Percentiles rank a stretch among this genome's conserved stretches.
These are phyloP conservation scores for Torymus texanus DNA, from an alignment of 2,888 invertebrate genomes.

Conservation along the genomic window DNA sequence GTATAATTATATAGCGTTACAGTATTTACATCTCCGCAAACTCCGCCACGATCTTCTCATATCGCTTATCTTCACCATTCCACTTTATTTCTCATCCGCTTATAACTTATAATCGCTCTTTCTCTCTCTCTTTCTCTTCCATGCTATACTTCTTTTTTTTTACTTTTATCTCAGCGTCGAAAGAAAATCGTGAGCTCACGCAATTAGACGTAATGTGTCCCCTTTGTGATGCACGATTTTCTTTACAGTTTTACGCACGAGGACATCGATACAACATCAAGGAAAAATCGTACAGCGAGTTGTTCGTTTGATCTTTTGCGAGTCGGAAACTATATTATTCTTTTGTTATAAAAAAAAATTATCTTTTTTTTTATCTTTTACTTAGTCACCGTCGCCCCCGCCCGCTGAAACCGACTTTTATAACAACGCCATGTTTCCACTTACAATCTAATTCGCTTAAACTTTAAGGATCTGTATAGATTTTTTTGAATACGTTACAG, in stretches of 20 bases:
- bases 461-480: slow-evolving; percentile 61
- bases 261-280: slow-evolving; percentile 47
- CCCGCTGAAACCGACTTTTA: slow-evolving; percentile 67
- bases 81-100: slow-evolving; percentile 35
- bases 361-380: slow-evolving; percentile 31
- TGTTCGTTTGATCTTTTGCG: not conserved
- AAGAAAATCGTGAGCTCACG: slow-evolving; percentile 41
- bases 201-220: slow-evolving; percentile 11
- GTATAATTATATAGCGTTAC: slow-evolving; percentile 64
- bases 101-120: slow-evolving; percentile 46
- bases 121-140: slow-evolving; percentile 40
- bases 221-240: slow-evolving; percentile 31
- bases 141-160: slow-evolving; percentile 10
- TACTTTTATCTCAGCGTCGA: slow-evolving; percentile 28
- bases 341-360: slow-evolving; percentile 42
- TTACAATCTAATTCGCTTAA: slow-evolving; percentile 65
- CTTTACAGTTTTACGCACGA: slow-evolving; percentile 25
- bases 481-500: slow-evolving; percentile 62
- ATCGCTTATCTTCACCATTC: slow-evolving; percentile 19
- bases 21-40: slow-evolving; percentile 70
- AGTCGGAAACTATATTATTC: slow-evolving; percentile 46
- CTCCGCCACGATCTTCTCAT: slow-evolving; percentile 57
- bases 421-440: slow-evolving; percentile 61
- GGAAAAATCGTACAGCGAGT: slow-evolving; percentile 40
- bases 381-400: slow-evolving; percentile 62